Conservation (phyloP, 2,888 invertebrate genomes). For the Phortica okadai region DNA sequence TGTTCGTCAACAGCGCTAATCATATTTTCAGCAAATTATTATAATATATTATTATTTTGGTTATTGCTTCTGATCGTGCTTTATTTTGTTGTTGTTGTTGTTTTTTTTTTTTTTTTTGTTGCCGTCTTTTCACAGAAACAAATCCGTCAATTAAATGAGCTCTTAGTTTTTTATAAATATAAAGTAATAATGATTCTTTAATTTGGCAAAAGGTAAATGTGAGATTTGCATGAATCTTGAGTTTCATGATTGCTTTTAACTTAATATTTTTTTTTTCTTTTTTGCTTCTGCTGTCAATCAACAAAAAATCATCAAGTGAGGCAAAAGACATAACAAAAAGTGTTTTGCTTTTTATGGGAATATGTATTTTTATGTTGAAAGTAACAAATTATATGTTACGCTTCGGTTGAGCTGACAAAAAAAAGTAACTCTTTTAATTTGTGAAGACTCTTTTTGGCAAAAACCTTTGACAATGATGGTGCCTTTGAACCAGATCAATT, state of each 20-base stretch:
- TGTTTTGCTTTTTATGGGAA: too few relatives aligned
- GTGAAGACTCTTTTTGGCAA: too few relatives aligned
- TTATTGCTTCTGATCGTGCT: slow-evolving; percentile 38
- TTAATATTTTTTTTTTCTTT: background rate
- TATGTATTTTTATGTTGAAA: too few relatives aligned
- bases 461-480: too few relatives aligned
- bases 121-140: background rate
- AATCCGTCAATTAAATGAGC: slow-evolving; percentile 4
- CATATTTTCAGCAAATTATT: slow-evolving; percentile 75
- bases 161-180: slow-evolving; percentile 25
- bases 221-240: too few relatives aligned
- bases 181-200: slow-evolving; percentile 34
- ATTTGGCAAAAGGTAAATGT: slow-evolving; percentile 14
- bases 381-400: too few relatives aligned
- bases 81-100: slow-evolving; percentile 30
- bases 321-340: background rate
- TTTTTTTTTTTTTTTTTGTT: slow-evolving; percentile 39
- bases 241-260: too few relatives aligned
- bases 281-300: background rate
- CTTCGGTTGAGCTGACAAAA: too few relatives aligned
- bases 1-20: slow-evolving; percentile 58
- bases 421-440: too few relatives aligned
- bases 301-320: too few relatives aligned
- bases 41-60: slow-evolving; percentile 74
- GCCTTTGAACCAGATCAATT: too few relatives aligned